Base-by-base conservation (phyloP, 2,113 vertebrate genomes). In the Hippoglossus stenolepis region DNA sequence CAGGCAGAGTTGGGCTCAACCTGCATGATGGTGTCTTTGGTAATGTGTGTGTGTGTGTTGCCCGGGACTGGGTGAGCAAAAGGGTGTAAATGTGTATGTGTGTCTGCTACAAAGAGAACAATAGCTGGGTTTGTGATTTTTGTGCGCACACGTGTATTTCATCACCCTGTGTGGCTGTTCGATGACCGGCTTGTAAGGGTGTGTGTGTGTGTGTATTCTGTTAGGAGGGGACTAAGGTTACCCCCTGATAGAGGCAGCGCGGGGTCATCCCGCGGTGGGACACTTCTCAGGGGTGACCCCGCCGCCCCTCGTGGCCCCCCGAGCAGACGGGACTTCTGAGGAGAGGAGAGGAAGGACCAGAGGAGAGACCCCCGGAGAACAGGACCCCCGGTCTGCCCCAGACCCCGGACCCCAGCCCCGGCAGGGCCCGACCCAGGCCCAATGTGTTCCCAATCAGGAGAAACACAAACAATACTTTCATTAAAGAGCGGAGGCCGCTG, bases 381-480 rank as follows among this genome's bases (percentile, higher is more conserved):
- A 94, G 95, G 96, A 96, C 95, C 95, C 95, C 92, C 45, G 82
- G 91, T 92, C 84, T 89, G 88, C 85, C 79, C 86, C 23, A 87
- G 81, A 90, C 83, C 91, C 87, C 5, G 65, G 85, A 91, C 90
- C 91, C 88, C 82, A 67, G 78, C 83, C 80, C 75, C 74, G 77
- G 83, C 84, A 72, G 77, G 93, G 92, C 89, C 91, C 87, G 93
- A 93, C 93, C 93, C 92, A 70, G 83, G 92, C 94, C 95, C 96
- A 98, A 98, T 97, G 96, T 98, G 97, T 96, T 98, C 96, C 93
- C 96, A 97, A 97, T 98, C 96, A 98, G 94, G 94, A 89, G 93
- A 96, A 96, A 97, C 94, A 95, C 95, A 98, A 97, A 98, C 96
- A 97, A 95, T 94, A 95, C 73, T 91, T 96, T 97, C 97, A 97